phyloP scores from a whole-genome alignment of 2,888 invertebrate genomes.

The Cybosia mesomella region DNA sequence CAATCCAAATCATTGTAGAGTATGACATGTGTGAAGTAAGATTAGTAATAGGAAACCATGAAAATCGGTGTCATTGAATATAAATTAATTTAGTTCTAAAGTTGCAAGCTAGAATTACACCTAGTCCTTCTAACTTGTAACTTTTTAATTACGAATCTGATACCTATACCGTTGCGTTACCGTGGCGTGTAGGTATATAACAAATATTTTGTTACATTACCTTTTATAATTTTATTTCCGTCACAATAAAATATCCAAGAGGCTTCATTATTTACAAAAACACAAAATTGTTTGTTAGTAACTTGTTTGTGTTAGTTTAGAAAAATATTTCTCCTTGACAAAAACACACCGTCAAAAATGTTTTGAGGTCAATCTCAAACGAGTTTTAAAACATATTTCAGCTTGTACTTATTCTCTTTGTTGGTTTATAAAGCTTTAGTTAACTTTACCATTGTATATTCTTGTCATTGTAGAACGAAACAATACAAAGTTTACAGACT shows the following conservation, averaged over 20 bases:
- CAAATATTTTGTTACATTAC: too few relatives aligned
- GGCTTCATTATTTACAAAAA: slow-evolving; percentile 1
- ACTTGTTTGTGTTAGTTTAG: background rate
- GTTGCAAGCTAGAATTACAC: too few relatives aligned
- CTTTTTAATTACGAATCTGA: slow-evolving; percentile 1
- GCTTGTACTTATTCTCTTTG: slow-evolving; percentile 13
- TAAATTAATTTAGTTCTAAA: too few relatives aligned
- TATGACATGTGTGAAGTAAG: too few relatives aligned
- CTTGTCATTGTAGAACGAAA: slow-evolving; percentile 14
- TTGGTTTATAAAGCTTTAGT: slow-evolving; percentile 10
- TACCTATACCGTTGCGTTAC: background rate
- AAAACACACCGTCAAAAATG: slow-evolving; percentile 8
- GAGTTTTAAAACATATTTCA: slow-evolving; percentile 21
- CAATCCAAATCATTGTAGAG: background rate
- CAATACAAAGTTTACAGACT: slow-evolving; percentile 16
- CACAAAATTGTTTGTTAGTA: background rate
- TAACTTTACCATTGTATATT: slow-evolving; percentile 17
- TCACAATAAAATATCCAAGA: slow-evolving; percentile 5
- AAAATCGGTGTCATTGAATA: background rate
- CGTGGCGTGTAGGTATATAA: too few relatives aligned
- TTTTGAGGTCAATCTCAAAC: slow-evolving; percentile 18
- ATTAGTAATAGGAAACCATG: too few relatives aligned
- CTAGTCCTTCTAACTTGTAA: background rate
- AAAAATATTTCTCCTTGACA: slow-evolving; percentile 12
- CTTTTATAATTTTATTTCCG: background rate